Percentiles rank a stretch among this genome's conserved stretches.
These are phyloP conservation scores for Orius laevigatus DNA, from an alignment of 1,140 invertebrate genomes.

Conservation along the genomic window DNA sequence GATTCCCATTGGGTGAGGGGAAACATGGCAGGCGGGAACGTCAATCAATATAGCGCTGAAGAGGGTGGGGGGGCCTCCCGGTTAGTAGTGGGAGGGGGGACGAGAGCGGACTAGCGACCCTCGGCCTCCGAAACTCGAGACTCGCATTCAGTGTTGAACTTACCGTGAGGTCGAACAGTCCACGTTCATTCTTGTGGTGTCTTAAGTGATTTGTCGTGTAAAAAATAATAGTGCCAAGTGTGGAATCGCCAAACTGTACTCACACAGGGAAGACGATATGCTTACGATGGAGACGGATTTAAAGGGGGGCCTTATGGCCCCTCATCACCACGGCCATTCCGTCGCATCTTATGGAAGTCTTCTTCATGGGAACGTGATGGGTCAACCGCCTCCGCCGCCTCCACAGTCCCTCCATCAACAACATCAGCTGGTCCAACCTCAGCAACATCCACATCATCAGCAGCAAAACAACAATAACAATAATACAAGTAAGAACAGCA, in stretches of 20 bases:
- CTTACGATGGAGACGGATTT: slow-evolving; percentile 76
- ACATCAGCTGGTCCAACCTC: slow-evolving; percentile 29
- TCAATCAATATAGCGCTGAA: slow-evolving; percentile 20
- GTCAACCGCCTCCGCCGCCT: slow-evolving; percentile 25
- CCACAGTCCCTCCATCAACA: slow-evolving; percentile 34
- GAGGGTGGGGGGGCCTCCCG: slow-evolving; percentile 5
- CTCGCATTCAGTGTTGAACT: slow-evolving; percentile 8
- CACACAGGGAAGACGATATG: slow-evolving; percentile 55
- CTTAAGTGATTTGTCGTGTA: background rate
- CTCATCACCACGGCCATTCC: slow-evolving; percentile 24
- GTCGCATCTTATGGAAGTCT: slow-evolving; percentile 40
- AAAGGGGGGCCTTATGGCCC: slow-evolving; percentile 54
- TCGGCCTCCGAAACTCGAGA: background rate
- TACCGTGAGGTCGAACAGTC: slow-evolving; percentile 9
- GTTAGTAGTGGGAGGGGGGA: slow-evolving; percentile 2
- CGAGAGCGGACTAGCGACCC: background rate
- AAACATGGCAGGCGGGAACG: slow-evolving; percentile 21
- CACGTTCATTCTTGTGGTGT: background rate
- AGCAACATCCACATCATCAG: slow-evolving; percentile 29
- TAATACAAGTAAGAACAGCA: slow-evolving; percentile 55
- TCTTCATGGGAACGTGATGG: slow-evolving; percentile 28
- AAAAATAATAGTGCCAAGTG: slow-evolving; percentile 1
- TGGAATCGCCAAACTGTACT: slow-evolving; percentile 42
- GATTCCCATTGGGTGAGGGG: slow-evolving; percentile 16
- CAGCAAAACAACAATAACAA: slow-evolving; percentile 32